phyloP scores from a whole-genome alignment of 2,888 invertebrate genomes.

The Tortricodes alternella region DNA sequence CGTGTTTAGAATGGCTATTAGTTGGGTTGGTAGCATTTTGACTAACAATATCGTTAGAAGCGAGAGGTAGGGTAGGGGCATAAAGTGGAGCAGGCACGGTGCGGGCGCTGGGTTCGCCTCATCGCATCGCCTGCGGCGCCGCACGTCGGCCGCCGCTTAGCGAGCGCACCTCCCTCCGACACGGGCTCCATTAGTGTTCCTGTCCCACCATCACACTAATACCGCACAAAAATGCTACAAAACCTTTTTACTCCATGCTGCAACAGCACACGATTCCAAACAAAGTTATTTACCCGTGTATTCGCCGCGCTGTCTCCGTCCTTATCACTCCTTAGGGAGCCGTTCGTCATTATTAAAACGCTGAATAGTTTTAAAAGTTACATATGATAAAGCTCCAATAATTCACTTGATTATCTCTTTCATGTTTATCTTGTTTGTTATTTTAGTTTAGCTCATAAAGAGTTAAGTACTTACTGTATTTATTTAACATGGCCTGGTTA shows the following conservation, averaged over 20 bases:
- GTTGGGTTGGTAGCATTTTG: not conserved
- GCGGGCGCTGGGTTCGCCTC: not conserved
- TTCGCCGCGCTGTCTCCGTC: conserved; percentile 34
- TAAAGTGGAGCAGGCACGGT: not conserved
- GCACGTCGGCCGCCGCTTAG: conserved; percentile 13
- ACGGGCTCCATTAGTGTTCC: conserved; percentile 42
- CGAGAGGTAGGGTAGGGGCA: not conserved
- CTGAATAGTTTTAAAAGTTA: conserved; percentile 30
- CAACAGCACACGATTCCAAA: conserved; percentile 34
- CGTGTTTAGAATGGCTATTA: not conserved
- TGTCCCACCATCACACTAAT: conserved; percentile 37
- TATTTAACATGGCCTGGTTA: too few species aligned
- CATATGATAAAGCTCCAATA: conserved; percentile 6
- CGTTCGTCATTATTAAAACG: conserved; percentile 48
- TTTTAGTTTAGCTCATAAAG: too few species aligned
- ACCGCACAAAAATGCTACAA: conserved; percentile 38
- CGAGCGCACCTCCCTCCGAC: conserved; percentile 29
- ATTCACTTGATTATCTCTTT: not conserved
- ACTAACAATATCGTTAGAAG: not conserved
- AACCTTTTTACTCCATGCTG: conserved; percentile 38
- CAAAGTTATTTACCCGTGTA: conserved; percentile 42
- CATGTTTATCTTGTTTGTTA: too few species aligned
- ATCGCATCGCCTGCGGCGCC: not conserved
- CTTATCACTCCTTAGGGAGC: conserved; percentile 42
- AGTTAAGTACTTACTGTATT: too few species aligned